Conservation (phyloP, 2,113 vertebrate species). For the Cervus canadensis region DNA sequence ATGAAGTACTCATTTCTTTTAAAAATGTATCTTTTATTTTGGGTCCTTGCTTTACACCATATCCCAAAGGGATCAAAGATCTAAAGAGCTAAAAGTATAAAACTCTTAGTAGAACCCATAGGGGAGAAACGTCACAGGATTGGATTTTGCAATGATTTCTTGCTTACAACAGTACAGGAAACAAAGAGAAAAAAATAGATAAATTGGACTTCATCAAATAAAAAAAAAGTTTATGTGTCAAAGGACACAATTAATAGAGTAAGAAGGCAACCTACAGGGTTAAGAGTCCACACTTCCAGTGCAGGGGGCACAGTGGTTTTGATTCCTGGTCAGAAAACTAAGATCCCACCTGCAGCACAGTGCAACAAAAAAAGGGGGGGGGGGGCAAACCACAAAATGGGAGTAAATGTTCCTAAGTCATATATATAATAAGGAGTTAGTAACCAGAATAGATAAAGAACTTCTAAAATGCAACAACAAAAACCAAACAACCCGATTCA, state of each 20-base stretch:
- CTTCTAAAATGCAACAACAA: not conserved
- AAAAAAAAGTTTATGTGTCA: not conserved
- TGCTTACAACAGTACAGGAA: not conserved
- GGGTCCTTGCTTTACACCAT: not conserved
- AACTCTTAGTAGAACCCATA: not conserved
- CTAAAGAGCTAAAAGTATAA: not conserved
- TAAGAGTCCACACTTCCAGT: not conserved
- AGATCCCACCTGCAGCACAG: not conserved
- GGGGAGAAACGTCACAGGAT: not conserved
- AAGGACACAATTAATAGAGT: not conserved
- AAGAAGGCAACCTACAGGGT: not conserved
- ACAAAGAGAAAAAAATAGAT: not conserved
- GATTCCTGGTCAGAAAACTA: not conserved
- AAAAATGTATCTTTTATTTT: not conserved
- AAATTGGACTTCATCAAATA: not conserved
- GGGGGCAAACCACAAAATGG: not conserved
- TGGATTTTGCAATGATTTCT: not conserved
- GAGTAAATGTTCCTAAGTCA: not conserved
- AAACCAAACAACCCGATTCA: not conserved
- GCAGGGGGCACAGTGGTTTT: not conserved
- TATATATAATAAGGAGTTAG: not conserved
- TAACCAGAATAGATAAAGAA: not conserved
- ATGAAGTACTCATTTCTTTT: not conserved
- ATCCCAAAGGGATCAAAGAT: not conserved
- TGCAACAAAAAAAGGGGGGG: not conserved